Percentiles rank a stretch among this genome's conserved stretches.
Evolutionary conservation across 2,113 vertebrate genomes (phyloP).

Genomic region (Limnothrissa miodon): DNA sequence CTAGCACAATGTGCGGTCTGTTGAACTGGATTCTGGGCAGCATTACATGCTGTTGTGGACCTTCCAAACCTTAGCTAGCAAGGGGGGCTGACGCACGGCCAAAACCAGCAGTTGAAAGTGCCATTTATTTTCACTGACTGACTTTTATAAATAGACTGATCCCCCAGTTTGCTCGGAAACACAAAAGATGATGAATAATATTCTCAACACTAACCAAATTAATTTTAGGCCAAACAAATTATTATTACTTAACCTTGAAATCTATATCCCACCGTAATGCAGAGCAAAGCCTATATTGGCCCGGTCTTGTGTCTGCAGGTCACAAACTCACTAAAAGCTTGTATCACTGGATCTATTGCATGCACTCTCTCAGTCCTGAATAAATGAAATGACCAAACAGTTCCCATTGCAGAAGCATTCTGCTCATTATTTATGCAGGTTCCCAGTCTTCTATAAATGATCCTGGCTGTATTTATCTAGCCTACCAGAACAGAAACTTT

Average conservation of each 20-base stretch:
- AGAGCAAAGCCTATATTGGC: background rate
- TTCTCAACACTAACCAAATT: background rate
- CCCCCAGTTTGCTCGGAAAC: background rate
- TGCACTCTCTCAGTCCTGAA: background rate
- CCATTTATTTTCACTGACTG: constrained; percentile 3
- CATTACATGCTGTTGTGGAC: background rate
- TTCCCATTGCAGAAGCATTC: background rate
- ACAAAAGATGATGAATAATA: background rate
- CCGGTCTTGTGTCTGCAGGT: background rate
- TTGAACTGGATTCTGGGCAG: background rate
- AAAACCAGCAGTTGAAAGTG: constrained; percentile 12
- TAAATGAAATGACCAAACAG: background rate
- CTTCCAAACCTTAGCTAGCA: background rate
- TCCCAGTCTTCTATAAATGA: too few species aligned
- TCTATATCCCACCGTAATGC: background rate
- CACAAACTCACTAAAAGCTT: background rate
- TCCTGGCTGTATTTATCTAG: too few species aligned
- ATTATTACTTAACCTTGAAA: background rate
- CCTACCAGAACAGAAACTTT: background rate
- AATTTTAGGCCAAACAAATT: background rate
- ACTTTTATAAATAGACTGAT: background rate
- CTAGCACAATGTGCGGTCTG: background rate
- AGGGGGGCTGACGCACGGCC: background rate
- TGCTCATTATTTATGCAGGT: too few species aligned
- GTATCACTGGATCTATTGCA: background rate